Conservation (phyloP, 2,797 vertebrate species). For the Coranthus polyacanthus region DNA sequence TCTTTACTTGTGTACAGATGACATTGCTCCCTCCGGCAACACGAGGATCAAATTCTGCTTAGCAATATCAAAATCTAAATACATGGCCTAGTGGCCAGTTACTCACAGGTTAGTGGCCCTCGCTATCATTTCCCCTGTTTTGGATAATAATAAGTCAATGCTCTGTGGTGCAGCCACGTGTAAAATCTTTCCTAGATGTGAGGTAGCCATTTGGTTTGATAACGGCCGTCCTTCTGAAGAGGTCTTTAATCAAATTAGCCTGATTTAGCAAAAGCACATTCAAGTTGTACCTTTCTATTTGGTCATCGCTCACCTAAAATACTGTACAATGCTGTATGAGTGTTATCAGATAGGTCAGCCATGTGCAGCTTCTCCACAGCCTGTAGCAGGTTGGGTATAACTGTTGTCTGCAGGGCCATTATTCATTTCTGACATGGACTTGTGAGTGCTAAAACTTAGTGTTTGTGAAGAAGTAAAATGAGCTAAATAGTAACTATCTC, state of each 20-base stretch:
- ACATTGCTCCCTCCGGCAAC: constrained; percentile 12
- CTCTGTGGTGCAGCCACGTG: background rate
- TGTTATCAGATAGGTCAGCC: background rate
- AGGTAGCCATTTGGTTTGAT: background rate
- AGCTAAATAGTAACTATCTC: background rate
- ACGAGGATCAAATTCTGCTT: constrained; percentile 8
- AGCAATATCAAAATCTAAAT: background rate
- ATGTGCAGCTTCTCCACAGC: background rate
- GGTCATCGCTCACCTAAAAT: background rate
- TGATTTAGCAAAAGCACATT: background rate
- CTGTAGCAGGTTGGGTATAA: background rate
- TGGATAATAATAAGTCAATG: background rate
- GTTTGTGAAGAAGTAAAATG: background rate
- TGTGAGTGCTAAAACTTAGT: background rate
- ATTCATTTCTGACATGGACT: background rate
- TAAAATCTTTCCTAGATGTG: background rate
- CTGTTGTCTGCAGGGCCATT: background rate
- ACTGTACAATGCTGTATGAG: background rate
- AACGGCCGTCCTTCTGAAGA: too few relatives aligned
- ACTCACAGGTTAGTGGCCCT: too few relatives aligned
- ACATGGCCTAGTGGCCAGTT: background rate
- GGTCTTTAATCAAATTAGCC: too few relatives aligned
- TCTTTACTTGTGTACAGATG: constrained; percentile 37
- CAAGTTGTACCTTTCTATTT: background rate
- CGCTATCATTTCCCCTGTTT: background rate